Evolutionary conservation across 35 echinoderm and acorn worm genomes (phyloP).

Genomic region (Ophiothrix spiculata): DNA sequence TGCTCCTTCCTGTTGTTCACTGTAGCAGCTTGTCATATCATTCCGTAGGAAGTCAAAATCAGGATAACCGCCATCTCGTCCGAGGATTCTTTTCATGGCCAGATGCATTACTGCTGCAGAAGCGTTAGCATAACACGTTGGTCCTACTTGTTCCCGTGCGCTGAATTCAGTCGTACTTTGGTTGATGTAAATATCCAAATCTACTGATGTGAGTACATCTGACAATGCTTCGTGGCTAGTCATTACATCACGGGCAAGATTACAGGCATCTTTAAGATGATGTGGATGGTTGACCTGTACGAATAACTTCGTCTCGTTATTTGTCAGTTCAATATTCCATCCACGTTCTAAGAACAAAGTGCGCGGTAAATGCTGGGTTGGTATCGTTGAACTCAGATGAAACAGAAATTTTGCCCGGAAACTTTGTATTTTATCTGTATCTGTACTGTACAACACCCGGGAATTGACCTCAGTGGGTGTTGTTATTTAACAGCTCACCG

Average conservation of each 20-base stretch:
- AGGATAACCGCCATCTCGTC: not conserved
- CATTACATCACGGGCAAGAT: not conserved
- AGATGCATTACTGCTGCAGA: not conserved
- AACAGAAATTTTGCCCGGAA: not conserved
- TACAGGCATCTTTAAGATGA: not conserved
- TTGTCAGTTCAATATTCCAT: not conserved
- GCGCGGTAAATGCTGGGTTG: not conserved
- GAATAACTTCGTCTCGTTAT: not conserved
- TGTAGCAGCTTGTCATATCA: not conserved
- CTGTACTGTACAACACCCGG: too few relatives aligned
- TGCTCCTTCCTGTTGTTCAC: not conserved
- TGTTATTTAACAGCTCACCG: too few relatives aligned
- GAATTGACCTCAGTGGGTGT: too few relatives aligned
- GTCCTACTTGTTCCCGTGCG: not conserved
- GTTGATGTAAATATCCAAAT: conserved; percentile 1
- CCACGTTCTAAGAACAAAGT: not conserved
- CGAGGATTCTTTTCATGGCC: not conserved
- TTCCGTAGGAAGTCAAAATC: not conserved
- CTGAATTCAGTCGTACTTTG: not conserved
- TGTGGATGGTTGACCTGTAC: not conserved
- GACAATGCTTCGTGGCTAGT: not conserved
- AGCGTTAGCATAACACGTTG: not conserved
- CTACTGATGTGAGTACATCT: not conserved
- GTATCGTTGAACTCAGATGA: not conserved
- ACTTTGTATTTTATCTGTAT: too few relatives aligned